These are phyloP conservation scores for Nylanderia fulva DNA, from an alignment of 1,140 invertebrate species.

Conservation along the genomic window DNA sequence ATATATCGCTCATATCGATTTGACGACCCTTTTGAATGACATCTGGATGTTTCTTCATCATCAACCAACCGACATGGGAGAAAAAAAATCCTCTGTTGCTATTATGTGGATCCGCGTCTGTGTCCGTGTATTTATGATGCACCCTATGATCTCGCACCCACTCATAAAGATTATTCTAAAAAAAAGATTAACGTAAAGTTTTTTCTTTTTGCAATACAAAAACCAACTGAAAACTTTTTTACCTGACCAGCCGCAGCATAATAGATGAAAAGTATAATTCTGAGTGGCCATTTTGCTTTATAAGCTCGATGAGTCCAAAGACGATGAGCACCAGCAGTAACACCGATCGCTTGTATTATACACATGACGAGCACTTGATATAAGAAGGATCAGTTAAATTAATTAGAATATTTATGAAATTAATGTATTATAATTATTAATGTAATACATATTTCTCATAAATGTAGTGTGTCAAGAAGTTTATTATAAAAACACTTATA, in stretches of 20 bases:
- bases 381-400: neutral
- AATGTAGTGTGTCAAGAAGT: neutral
- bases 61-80: constrained; percentile 93
- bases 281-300: constrained; percentile 92
- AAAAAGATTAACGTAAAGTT: constrained; percentile 29
- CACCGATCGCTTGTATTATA: constrained; percentile 87
- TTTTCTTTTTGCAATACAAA: neutral
- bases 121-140: constrained; percentile 94
- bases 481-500: neutral
- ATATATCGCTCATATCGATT: constrained; percentile 88
- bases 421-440: neutral
- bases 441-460: neutral
- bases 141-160: constrained; percentile 94
- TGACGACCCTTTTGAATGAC: constrained; percentile 88
- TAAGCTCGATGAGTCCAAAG: constrained; percentile 94
- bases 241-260: constrained; percentile 92
- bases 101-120: constrained; percentile 93
- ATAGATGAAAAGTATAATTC: constrained; percentile 89
- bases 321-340: constrained; percentile 94
- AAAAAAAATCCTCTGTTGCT: constrained; percentile 93
- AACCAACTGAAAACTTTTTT: constrained; percentile 49
- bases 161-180: constrained; percentile 88
- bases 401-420: neutral
- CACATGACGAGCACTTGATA: constrained; percentile 85
- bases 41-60: constrained; percentile 92